phyloP scores from a whole-genome alignment of 2,888 invertebrate species.

The Nebria salina region DNA sequence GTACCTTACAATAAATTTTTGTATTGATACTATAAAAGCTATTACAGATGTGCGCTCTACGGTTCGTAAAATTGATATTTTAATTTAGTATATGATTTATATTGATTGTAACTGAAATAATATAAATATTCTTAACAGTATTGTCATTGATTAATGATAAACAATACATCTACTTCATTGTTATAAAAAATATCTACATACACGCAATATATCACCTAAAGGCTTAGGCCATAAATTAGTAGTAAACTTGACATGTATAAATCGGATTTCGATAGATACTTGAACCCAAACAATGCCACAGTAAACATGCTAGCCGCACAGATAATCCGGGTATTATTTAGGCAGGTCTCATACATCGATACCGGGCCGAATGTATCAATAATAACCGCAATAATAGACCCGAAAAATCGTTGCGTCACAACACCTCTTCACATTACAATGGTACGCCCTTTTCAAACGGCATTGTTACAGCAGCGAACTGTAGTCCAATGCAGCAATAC shows the following conservation, averaged over 20 bases:
- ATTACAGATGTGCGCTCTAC: not conserved
- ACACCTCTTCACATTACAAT: not conserved
- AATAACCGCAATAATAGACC: not conserved
- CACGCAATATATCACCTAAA: not conserved
- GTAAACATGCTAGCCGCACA: not conserved
- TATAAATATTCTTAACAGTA: not conserved
- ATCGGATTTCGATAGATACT: not conserved
- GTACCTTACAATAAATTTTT: too few species aligned
- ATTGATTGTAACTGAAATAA: not conserved
- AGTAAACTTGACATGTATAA: not conserved
- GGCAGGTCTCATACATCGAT: not conserved
- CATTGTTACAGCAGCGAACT: not conserved
- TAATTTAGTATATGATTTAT: not conserved
- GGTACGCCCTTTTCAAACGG: not conserved
- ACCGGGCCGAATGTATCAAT: not conserved
- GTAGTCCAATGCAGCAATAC: not conserved
- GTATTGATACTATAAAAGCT: too few species aligned
- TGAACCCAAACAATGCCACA: not conserved
- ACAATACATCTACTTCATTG: not conserved
- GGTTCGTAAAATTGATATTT: not conserved
- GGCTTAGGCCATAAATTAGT: not conserved
- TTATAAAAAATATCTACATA: not conserved
- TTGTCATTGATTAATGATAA: not conserved
- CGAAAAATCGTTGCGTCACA: not conserved
- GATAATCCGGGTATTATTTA: conserved; percentile 1